Evolutionary conservation across 1,140 invertebrate species (phyloP), one percentile per base, ranked within the genome.

Genomic region (Drosophila persimilis): DNA sequence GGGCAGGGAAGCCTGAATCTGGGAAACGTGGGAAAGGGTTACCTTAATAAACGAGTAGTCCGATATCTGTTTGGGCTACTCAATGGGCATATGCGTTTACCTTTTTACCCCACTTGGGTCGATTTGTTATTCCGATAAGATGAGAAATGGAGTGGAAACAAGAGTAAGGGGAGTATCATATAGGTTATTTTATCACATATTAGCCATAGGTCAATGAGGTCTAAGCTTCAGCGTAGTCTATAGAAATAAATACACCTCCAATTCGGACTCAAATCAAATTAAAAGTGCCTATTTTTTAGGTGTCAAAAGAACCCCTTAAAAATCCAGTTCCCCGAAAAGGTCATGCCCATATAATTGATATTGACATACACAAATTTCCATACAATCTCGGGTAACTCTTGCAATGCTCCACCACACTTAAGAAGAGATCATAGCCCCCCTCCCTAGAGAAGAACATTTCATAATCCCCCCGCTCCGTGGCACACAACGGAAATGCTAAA

Each of bases 401-500:
- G 24, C 3, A 6, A 52, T 29, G n/a, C 29, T n/a, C n/a, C n/a
- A 4, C 22, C 6, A 39, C 31, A 63, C 56, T 51, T 63, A 58
- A 50, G 51, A 22, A 46, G 3, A 39, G 46, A 73, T 65, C 48
- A 65, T 73, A 65, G 65, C 63, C 51, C 51, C 35, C 46, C 26
- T 20, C 24, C 47, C 60, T 52, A 73, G 45, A 73, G 80, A 81
- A 65, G 77, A 59, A 73, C 47, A 83, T 86, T 86, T 86, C 83
- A 71, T 75, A 88, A 86, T 66, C 22, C 71, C 60, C 60, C 47
- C 64, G 52, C 64, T 67, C 31, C 50, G 3, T 41, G 47, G 54
- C 44, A 64, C 45, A 64, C 71, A 86, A 76, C 83, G 83, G 83
- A 86, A 86, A 86, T 88, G 83, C 74, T 86, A 88, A 88, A 86